phyloP scores from a whole-genome alignment of 1,140 invertebrate species.

The Aphelenchoides besseyi region DNA sequence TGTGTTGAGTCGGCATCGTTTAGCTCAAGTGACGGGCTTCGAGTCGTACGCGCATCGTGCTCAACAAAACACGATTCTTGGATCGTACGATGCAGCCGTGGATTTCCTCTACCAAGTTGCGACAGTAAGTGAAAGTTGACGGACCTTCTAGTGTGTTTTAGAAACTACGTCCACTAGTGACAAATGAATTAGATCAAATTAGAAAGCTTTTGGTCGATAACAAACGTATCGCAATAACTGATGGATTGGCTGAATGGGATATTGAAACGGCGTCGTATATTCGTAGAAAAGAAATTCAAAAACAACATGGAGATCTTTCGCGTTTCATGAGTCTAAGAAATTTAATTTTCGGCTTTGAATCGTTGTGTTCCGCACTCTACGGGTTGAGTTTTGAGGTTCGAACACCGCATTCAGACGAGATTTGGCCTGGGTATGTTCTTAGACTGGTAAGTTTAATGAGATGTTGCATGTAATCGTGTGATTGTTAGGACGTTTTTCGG shows the following conservation, averaged over 20 bases:
- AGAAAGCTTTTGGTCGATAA: conserved; percentile 13
- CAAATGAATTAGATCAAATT: conserved; percentile 25
- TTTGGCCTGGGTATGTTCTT: conserved; percentile 51
- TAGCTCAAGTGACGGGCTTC: conserved; percentile 57
- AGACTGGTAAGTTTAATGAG: conserved; percentile 50
- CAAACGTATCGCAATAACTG: not conserved
- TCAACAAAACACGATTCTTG: conserved; percentile 51
- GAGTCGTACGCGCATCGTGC: conserved; percentile 57
- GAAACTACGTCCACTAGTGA: conserved; percentile 14
- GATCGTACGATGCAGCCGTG: conserved; percentile 50
- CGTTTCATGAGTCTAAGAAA: conserved; percentile 32
- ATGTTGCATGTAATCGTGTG: conserved; percentile 22
- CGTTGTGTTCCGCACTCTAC: conserved; percentile 33
- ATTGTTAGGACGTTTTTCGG: conserved; percentile 46
- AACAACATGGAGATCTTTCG: conserved; percentile 20
- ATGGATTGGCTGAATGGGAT: conserved; percentile 37
- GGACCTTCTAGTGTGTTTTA: not conserved
- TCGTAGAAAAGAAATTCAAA: conserved; percentile 21
- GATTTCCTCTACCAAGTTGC: conserved; percentile 49
- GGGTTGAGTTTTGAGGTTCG: conserved; percentile 47
- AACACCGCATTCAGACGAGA: conserved; percentile 41
- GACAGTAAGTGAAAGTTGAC: conserved; percentile 32
- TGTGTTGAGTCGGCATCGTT: conserved; percentile 39
- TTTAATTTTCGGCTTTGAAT: conserved; percentile 37
- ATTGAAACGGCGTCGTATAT: conserved; percentile 28